Evolutionary conservation across 2,797 vertebrate genomes (phyloP).

Genomic region (Spea hammondii): DNA sequence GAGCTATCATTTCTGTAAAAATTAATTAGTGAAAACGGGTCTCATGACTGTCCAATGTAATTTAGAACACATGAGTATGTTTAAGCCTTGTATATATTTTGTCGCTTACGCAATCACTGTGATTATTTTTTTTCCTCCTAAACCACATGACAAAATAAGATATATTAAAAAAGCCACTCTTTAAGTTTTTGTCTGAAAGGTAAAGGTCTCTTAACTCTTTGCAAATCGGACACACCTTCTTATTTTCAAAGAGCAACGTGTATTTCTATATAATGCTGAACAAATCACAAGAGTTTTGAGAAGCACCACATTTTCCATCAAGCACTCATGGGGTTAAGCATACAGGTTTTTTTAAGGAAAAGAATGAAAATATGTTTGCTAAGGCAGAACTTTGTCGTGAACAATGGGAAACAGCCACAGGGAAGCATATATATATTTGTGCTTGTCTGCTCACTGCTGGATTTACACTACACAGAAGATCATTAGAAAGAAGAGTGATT

Average conservation of each 20-base stretch:
- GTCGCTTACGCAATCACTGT: constrained; percentile 22
- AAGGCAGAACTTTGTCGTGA: constrained; percentile 46
- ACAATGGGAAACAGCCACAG: constrained; percentile 50
- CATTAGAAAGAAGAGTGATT: constrained; percentile 52
- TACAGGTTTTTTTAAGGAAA: constrained; percentile 21
- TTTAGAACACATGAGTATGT: constrained; percentile 57
- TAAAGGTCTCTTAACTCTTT: neutral
- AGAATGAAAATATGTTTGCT: constrained; percentile 42
- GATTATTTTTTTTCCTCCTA: constrained; percentile 25
- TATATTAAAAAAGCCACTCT: neutral
- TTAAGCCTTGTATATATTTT: constrained; percentile 24
- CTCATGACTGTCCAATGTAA: constrained; percentile 59
- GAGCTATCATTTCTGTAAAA: constrained; percentile 64
- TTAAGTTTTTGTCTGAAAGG: neutral
- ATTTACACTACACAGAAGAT: constrained; percentile 52
- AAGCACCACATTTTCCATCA: neutral
- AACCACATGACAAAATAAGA: constrained; percentile 13
- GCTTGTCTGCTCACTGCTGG: constrained; percentile 48
- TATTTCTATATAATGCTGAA: neutral
- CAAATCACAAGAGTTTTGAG: neutral
- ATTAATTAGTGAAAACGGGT: constrained; percentile 68
- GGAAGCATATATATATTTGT: constrained; percentile 44
- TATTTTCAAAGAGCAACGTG: neutral
- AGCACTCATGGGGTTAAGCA: neutral
- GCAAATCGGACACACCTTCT: neutral